Evolutionary conservation across 2,888 invertebrate genomes (phyloP).

Genomic region (Dasysyrphus albostriatus): DNA sequence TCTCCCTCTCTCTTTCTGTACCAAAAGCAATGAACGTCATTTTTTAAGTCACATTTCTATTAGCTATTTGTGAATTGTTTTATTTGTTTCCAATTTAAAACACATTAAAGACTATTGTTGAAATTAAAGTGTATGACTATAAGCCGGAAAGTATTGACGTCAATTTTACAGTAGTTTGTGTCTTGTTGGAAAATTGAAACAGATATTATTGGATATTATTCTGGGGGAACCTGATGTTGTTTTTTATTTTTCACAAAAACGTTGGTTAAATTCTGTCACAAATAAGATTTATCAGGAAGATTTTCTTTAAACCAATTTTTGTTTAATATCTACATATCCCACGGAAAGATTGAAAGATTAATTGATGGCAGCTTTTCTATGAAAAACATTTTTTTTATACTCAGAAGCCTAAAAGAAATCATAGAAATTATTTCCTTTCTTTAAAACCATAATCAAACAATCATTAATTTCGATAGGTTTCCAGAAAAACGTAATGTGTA

Average conservation of each 20-base stretch:
- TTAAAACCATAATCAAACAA: no score
- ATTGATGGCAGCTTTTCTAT: no score
- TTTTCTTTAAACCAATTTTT: no score
- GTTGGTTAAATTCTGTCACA: no score
- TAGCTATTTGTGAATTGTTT: slow-evolving; percentile 24
- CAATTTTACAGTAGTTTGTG: slow-evolving; percentile 4
- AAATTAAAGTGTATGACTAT: slow-evolving; percentile 32
- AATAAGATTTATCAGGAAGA: no score
- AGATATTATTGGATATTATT: not conserved
- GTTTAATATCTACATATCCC: no score
- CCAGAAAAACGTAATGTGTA: no score
- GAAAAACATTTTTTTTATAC: no score
- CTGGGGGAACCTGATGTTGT: not conserved
- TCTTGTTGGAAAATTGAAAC: slow-evolving; percentile 9
- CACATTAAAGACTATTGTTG: slow-evolving; percentile 37
- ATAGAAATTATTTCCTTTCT: no score
- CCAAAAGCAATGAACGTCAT: not conserved
- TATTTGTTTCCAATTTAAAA: slow-evolving; percentile 59
- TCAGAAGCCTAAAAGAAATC: no score
- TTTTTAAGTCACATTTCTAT: slow-evolving; percentile 13
- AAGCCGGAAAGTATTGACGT: slow-evolving; percentile 38
- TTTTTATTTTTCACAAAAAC: not conserved
- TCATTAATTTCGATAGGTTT: no score
- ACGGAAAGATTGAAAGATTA: no score
- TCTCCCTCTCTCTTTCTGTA: not conserved